Evolutionary conservation across 2,888 invertebrate genomes (phyloP), one percentile per base, ranked within the genome.

Genomic region (Agriotes lineatus): DNA sequence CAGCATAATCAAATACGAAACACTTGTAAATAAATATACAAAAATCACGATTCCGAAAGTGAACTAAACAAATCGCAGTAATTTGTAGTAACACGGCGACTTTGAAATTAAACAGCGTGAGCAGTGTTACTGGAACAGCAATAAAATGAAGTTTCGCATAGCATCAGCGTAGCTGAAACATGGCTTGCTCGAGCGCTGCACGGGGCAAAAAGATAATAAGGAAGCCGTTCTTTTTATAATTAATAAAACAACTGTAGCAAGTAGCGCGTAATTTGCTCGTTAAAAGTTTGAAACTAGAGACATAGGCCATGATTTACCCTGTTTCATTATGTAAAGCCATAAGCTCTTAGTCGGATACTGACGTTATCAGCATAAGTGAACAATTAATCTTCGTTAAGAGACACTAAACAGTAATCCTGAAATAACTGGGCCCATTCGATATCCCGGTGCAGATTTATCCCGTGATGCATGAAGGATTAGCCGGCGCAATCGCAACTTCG

Each of bases 231-330:
- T 58, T 73, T 76, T 76, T 76, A 75, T 76, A 77, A 76, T 75
- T 76, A 76, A 77, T 76, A 77, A 75, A 75, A 75, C 73, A 71
- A 65, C 72, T 71, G 76, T 68, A 63, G 71, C 67, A 61, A 63
- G 66, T 68, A 64, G 56, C 72, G 72, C 73, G 72, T 75, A 76
- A 76, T 76, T 76, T 75, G 77, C 76, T 74, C 75, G 75, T 70
- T 75, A 74, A 76, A 75, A 76, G 73, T 73, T 71, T 65, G 68
- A 70, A 71, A 72, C 72, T 73, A 72, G 72, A 74, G 72, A 74
- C 74, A 73, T 71, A 58, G 74, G 58, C 73, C 69, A 70, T 72
- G 71, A 74, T 74, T 74, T 69, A 72, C 72, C 69, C 70, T 70
- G 72, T 73, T 74, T 75, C 74, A 75, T 75, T 75, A 75, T 74